Evolutionary conservation across 1,140 invertebrate species (phyloP).

Genomic region (Varroa destructor): DNA sequence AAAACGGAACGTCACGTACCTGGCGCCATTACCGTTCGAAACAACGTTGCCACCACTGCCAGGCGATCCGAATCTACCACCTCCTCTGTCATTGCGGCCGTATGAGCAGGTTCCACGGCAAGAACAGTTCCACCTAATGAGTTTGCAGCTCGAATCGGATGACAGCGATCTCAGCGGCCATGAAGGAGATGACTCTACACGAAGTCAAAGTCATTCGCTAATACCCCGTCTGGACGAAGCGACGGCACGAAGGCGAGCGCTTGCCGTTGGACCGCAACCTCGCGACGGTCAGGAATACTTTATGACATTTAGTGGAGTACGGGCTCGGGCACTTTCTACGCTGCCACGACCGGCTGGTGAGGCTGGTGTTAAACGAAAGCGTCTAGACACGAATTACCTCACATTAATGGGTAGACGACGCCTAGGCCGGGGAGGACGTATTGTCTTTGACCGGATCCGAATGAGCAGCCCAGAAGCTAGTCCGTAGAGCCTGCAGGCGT

Average conservation of each 20-base stretch:
- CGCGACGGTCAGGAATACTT: too few species aligned
- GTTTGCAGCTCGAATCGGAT: constrained; percentile 7
- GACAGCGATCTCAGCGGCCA: constrained; percentile 23
- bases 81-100: too few species aligned
- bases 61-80: too few species aligned
- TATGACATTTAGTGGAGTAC: too few species aligned
- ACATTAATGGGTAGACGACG: constrained; percentile 13
- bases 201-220: too few species aligned
- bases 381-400: neutral
- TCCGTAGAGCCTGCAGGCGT: too few species aligned
- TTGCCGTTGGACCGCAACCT: too few species aligned
- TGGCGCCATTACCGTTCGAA: constrained; percentile 12
- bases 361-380: neutral
- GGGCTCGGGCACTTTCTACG: too few species aligned
- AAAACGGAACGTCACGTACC: constrained; percentile 26
- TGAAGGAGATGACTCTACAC: neutral
- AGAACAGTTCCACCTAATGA: constrained; percentile 20
- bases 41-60: neutral
- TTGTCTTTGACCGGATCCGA: constrained; percentile 12
- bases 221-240: too few species aligned
- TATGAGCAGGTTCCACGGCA: constrained; percentile 1
- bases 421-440: constrained; percentile 1
- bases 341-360: neutral
- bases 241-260: too few species aligned
- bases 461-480: too few species aligned